Base-by-base conservation (phyloP, 2,113 vertebrate species). In the Nansenia antarctica region DNA sequence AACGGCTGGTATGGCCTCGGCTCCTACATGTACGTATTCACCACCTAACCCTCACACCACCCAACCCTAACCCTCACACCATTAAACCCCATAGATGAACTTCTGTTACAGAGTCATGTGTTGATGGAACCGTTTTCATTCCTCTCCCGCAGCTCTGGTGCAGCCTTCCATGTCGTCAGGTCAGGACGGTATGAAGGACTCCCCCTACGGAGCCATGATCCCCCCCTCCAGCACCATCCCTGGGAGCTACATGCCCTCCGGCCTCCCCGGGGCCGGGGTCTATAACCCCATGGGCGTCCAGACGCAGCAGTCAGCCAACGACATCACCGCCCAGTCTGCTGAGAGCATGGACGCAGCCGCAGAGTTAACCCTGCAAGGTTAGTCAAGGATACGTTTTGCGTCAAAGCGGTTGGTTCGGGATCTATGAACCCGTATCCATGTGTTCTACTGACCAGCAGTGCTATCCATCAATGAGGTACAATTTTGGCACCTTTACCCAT, bases 141-240 rank as follows among this genome's bases (percentile, higher is more conserved):
- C 20, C 11, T 81, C 54, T 77, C 72, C 59, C 75, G 30, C 86
- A 96, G 94, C 93, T 76, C 85, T 97, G 71, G 94, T 96, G 42
- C 96, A 96, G 62, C 87, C 95, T 7, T 92, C 96, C 0, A 81
- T 98, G 69, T 84, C 92, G 29, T 89, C 91, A 74, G 65, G 91
- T 81, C 95, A 96, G 83, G 97, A 98, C 29, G 83, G 89, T 1
- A 88, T 92, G 76, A 98, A 99, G 84, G 95, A 98, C 30, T 91
- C 95, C 62, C 92, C 92, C 14, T 99, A 95, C 72, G 83, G 89
- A 58, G 80, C 89, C 63, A 92, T 98, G 83, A 94, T 97, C 72
- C 91, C 96, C 67, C 94, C 95, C 32, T 91, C 92, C 60, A 91
- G 91, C 74, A 86, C 92, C 0, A 90, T 98, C 53, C 94, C 95